Percentiles rank a stretch among this genome's conserved stretches.
Evolutionary conservation across 2,888 invertebrate genomes (phyloP).

Genomic region (Cryptocheilus praepositus): DNA sequence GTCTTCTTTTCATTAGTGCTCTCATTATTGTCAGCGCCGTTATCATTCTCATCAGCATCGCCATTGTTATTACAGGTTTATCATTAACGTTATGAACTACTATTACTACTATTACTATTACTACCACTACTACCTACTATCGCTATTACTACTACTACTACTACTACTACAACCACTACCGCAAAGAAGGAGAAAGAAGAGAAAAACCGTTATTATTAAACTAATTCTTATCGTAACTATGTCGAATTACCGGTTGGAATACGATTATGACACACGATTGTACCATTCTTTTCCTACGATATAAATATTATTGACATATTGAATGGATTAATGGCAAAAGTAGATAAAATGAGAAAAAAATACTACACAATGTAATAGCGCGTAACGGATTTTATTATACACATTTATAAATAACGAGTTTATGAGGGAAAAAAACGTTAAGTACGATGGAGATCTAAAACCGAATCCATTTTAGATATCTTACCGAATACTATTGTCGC

Average conservation of each 20-base stretch:
- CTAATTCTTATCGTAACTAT: slow-evolving; percentile 40
- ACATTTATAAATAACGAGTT: slow-evolving; percentile 45
- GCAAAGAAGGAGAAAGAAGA: slow-evolving; percentile 19
- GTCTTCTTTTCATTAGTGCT: slow-evolving; percentile 27
- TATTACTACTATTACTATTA: slow-evolving; percentile 49
- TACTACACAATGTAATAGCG: slow-evolving; percentile 39
- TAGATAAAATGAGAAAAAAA: slow-evolving; percentile 26
- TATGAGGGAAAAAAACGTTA: slow-evolving; percentile 31
- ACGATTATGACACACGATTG: slow-evolving; percentile 37
- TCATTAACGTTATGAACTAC: slow-evolving; percentile 55
- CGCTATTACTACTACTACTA: neutral
- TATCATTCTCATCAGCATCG: slow-evolving; percentile 55
- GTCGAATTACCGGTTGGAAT: slow-evolving; percentile 36
- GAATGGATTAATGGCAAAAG: slow-evolving; percentile 33
- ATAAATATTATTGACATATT: slow-evolving; percentile 44
- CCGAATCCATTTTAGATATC: slow-evolving; percentile 28
- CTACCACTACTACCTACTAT: slow-evolving; percentile 11
- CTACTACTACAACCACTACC: slow-evolving; percentile 24
- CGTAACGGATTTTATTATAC: slow-evolving; percentile 51
- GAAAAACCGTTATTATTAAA: slow-evolving; percentile 45
- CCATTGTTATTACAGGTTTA: slow-evolving; percentile 50
- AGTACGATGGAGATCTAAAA: slow-evolving; percentile 21
- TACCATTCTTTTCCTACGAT: slow-evolving; percentile 57
- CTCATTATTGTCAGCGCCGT: slow-evolving; percentile 51
- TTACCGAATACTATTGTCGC: slow-evolving; percentile 9